A percentile compares a stretch with the other conserved stretches of the same genome.
phyloP scores from a whole-genome alignment of 2,888 invertebrate species.

The Cactoblastis cactorum region DNA sequence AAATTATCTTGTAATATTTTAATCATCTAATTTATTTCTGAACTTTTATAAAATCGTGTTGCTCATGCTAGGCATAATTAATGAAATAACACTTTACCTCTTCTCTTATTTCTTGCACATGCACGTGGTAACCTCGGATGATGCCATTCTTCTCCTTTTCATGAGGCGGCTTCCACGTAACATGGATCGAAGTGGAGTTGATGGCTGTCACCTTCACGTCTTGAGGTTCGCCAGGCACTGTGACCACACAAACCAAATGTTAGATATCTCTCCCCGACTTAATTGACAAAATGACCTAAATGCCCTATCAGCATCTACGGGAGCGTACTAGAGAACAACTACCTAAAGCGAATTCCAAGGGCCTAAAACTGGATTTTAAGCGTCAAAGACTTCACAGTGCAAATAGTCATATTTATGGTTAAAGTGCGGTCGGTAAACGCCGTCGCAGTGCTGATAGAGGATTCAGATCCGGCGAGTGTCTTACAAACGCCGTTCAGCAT shows the following conservation, averaged over 20 bases:
- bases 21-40: no score
- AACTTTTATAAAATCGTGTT: no score
- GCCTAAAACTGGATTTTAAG: conserved; percentile 48
- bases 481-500: conserved; percentile 68
- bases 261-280: conserved; percentile 43
- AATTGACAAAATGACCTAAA: conserved; percentile 55
- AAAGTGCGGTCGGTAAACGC: conserved; percentile 67
- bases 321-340: conserved; percentile 64
- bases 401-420: conserved; percentile 29
- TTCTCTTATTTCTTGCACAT: conserved; percentile 93
- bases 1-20: no score
- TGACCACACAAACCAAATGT: conserved; percentile 53
- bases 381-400: conserved; percentile 48
- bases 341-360: conserved; percentile 62
- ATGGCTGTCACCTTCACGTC: conserved; percentile 92
- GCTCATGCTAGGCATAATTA: no score
- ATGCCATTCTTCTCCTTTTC: conserved; percentile 96
- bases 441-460: conserved; percentile 75
- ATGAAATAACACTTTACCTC: conserved; percentile 79
- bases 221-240: conserved; percentile 98
- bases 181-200: conserved; percentile 97
- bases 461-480: conserved; percentile 60
- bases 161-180: conserved; percentile 96
- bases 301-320: conserved; percentile 79
- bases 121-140: conserved; percentile 97